Percentiles rank a stretch among this genome's conserved stretches.
phyloP scores from a whole-genome alignment of 2,888 invertebrate species.

The Agonopterix arenella region DNA sequence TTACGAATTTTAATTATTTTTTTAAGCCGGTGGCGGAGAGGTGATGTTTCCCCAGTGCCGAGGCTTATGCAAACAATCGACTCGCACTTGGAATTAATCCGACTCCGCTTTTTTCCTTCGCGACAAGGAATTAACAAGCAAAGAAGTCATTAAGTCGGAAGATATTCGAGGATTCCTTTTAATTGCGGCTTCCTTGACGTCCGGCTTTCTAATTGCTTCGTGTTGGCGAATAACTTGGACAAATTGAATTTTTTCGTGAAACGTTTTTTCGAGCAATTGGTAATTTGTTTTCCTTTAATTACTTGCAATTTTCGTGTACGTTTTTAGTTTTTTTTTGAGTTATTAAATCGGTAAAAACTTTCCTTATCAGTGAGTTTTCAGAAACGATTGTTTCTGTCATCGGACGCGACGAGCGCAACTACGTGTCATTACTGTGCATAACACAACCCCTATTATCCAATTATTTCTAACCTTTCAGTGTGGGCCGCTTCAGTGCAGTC shows the following conservation, averaged over 20 bases:
- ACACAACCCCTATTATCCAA: conserved; percentile 65
- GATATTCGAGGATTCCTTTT: conserved; percentile 73
- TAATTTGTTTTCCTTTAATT: conserved; percentile 12
- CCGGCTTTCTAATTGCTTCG: conserved; percentile 70
- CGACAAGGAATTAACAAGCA: conserved; percentile 77
- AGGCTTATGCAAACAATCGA: conserved; percentile 77
- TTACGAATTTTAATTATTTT: conserved; percentile 78
- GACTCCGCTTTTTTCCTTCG: conserved; percentile 67
- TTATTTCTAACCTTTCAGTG: conserved; percentile 74
- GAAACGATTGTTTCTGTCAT: conserved; percentile 13
- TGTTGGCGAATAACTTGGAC: conserved; percentile 55
- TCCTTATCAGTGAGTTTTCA: conserved; percentile 1
- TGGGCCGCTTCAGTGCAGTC: conserved; percentile 21
- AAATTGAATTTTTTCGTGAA: conserved; percentile 53
- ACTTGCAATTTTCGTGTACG: not conserved
- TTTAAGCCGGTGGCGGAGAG: conserved; percentile 75
- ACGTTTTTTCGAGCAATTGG: conserved; percentile 16
- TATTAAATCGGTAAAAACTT: not conserved
- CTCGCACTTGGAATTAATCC: conserved; percentile 77
- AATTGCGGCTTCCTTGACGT: conserved; percentile 71
- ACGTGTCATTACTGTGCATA: conserved; percentile 62
- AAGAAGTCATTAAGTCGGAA: conserved; percentile 76
- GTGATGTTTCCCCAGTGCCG: conserved; percentile 70
- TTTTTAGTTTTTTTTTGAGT: not conserved
- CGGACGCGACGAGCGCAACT: conserved; percentile 40